Evolutionary conservation across 2,113 vertebrate species (phyloP).

Genomic region (Clarias macrocephalus): DNA sequence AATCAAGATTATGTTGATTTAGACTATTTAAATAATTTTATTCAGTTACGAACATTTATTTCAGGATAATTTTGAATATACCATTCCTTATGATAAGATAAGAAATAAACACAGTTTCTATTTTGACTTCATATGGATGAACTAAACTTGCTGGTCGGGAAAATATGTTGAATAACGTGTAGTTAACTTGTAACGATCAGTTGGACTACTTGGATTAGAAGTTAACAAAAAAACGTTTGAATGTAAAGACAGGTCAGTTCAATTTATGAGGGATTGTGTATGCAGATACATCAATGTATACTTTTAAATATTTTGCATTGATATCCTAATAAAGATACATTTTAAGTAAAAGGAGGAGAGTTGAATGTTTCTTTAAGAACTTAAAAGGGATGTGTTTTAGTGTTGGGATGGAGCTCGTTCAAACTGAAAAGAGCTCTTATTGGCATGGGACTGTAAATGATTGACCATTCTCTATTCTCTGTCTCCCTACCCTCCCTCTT

Average conservation of each 20-base stretch:
- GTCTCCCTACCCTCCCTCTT: slow-evolving; percentile 20
- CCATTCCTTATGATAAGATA: slow-evolving; percentile 57
- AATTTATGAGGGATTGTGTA: slow-evolving; percentile 88
- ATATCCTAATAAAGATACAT: slow-evolving; percentile 93
- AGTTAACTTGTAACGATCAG: slow-evolving; percentile 77
- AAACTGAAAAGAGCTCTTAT: slow-evolving; percentile 4
- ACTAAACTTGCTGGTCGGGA: slow-evolving; percentile 80
- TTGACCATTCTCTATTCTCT: slow-evolving; percentile 19
- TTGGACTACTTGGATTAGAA: slow-evolving; percentile 95
- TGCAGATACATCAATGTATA: slow-evolving; percentile 98
- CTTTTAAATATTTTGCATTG: slow-evolving; percentile 88
- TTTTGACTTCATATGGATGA: slow-evolving; percentile 68
- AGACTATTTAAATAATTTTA: slow-evolving; percentile 71
- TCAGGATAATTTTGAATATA: slow-evolving; percentile 56
- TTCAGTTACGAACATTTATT: slow-evolving; percentile 44
- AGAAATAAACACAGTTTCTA: slow-evolving; percentile 11
- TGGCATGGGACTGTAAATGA: slow-evolving; percentile 36
- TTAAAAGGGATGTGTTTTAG: neutral
- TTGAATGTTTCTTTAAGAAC: slow-evolving; percentile 22
- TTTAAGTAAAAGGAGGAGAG: slow-evolving; percentile 60
- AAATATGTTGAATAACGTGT: slow-evolving; percentile 82
- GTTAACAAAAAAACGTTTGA: slow-evolving; percentile 86
- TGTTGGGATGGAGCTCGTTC: neutral
- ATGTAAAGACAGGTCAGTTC: slow-evolving; percentile 93
- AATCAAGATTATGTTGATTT: slow-evolving; percentile 47